A percentile compares a stretch with the other conserved stretches of the same genome.
These are phyloP conservation scores for Psittacula derbiana DNA, from an alignment of 2,797 vertebrate genomes.

Conservation along the genomic window DNA sequence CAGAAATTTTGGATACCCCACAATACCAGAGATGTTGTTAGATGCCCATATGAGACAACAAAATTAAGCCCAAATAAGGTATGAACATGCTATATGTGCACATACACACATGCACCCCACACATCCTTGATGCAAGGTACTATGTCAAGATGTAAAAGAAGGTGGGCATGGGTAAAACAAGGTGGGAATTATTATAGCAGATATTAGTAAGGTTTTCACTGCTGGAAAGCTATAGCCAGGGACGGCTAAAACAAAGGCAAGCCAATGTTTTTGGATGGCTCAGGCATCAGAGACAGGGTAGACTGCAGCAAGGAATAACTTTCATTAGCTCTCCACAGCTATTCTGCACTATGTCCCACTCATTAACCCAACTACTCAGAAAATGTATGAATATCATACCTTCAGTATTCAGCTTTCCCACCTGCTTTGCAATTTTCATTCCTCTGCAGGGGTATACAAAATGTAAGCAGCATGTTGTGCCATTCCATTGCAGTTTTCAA, in stretches of 20 bases:
- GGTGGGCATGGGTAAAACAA: neutral
- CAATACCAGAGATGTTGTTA: neutral
- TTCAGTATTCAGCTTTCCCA: neutral
- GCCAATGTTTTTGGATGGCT: neutral
- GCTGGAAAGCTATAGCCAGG: neutral
- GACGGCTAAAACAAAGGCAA: neutral
- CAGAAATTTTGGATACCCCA: neutral
- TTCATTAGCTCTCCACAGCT: neutral
- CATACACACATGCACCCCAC: accelerated
- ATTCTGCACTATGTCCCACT: neutral
- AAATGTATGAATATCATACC: neutral
- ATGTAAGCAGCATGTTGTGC: neutral
- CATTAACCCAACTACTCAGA: neutral
- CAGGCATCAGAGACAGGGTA: neutral
- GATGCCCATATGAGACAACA: neutral
- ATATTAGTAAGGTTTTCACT: neutral
- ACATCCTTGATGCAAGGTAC: neutral
- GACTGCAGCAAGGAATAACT: neutral
- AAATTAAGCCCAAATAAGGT: neutral
- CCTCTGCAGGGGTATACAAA: neutral
- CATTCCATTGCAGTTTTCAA: neutral
- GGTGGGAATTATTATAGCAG: neutral
- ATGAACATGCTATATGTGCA: neutral
- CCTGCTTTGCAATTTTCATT: neutral
- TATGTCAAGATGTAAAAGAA: neutral